Base-by-base conservation (phyloP, 2,113 vertebrate species). In the Bos indicus region DNA sequence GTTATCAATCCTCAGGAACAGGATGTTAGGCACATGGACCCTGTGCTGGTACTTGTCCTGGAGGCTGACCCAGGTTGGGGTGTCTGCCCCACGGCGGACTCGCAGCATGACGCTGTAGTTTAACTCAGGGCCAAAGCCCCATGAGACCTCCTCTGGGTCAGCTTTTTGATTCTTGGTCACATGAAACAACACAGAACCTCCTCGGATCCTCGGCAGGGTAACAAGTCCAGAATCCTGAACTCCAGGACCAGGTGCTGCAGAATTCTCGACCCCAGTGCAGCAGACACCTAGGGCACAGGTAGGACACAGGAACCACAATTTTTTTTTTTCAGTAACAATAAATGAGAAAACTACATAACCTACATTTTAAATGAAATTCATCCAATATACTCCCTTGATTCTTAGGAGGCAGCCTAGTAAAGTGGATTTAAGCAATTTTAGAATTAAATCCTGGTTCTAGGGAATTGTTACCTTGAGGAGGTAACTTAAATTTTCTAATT, bases 51-150 rank as follows among this genome's bases (percentile, higher is more conserved):
- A 92, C 51, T 67, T 90, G 40, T 93, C 74, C 30, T 48, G 2
- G 3, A 71, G 67, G 43, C 7, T 17, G 16, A 40, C 0, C 90
- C 86, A 97, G 0, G 2, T 17, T 2, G 67, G n/a, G 14, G 7
- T 0, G 3, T 30, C 30, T 17, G 6, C 0, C 9, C 43, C 43
- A 1, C 0, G 23, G 2, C 0, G 0, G 52, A 88, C 23, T 17
- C 0, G 1, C n/a, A 91, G 15, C 3, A 90, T 5, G 13, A 2
- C 0, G 1, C 0, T 62, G 4, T 43, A 7, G 1, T 9, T 1
- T 48, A 82, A 77, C 0, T 3, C 36, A 56, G 28, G 4, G 3
- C 3, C 13, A 23, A 88, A 33, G 16, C 0, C 1, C 94, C 82
- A 97, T 0, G 1, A 0, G 15, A 62, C 30, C 25, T 88, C 16